These are phyloP conservation scores for Elgaria multicarinata DNA, from an alignment of 2,113 vertebrate species.

Conservation along the genomic window DNA sequence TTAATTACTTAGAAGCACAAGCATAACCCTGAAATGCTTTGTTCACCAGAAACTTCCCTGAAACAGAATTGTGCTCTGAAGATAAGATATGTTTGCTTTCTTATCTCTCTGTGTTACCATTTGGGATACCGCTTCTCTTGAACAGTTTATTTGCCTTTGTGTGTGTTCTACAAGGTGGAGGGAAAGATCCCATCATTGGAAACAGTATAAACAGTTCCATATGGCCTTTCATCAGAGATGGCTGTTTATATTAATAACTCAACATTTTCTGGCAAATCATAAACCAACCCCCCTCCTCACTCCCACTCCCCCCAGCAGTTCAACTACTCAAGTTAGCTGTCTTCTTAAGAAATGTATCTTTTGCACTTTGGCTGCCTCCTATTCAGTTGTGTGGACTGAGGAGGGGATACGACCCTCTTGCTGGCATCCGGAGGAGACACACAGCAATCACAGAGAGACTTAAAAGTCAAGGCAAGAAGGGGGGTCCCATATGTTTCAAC, in stretches of 20 bases:
- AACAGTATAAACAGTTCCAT: constrained; percentile 68
- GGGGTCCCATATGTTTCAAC: no score
- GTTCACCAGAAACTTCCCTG: constrained; percentile 12
- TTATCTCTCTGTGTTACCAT: constrained; percentile 15
- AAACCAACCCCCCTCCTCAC: background rate
- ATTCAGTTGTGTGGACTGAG: background rate
- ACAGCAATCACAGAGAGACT: background rate
- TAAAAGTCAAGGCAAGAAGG: background rate
- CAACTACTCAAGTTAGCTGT: background rate
- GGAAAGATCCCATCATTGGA: constrained; percentile 45
- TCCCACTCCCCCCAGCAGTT: background rate
- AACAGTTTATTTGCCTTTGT: constrained; percentile 65
- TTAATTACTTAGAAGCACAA: constrained; percentile 45
- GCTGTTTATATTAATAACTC: constrained; percentile 52
- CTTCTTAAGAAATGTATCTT: background rate
- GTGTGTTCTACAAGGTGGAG: constrained; percentile 50
- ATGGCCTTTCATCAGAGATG: constrained; percentile 42
- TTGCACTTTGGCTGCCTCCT: constrained; percentile 11
- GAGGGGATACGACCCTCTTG: background rate
- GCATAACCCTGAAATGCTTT: background rate
- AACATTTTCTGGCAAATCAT: constrained; percentile 8
- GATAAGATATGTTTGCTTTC: background rate
- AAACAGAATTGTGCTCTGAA: constrained; percentile 37
- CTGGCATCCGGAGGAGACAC: background rate
- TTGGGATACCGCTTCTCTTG: constrained; percentile 55